A percentile compares a stretch with the other conserved stretches of the same genome.
Evolutionary conservation across 1,140 invertebrate genomes (phyloP).

Genomic region (Dreissena polymorpha): DNA sequence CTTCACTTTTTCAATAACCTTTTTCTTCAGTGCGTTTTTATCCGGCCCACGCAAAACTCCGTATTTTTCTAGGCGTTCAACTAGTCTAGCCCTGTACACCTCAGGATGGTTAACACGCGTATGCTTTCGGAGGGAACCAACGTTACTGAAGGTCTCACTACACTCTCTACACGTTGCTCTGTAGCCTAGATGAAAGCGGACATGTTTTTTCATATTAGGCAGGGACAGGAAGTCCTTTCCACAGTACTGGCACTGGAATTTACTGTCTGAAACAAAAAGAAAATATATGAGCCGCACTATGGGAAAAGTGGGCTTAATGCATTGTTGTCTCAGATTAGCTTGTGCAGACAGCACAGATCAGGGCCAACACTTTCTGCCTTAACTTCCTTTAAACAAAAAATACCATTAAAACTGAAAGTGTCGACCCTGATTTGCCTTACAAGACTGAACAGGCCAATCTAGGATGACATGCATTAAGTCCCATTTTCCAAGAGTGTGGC

Average conservation of each 20-base stretch:
- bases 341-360: too few species aligned
- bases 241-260: constrained; percentile 51
- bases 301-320: too few species aligned
- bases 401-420: too few species aligned
- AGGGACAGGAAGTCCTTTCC: constrained; percentile 52
- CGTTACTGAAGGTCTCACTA: constrained; percentile 38
- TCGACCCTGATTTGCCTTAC: too few species aligned
- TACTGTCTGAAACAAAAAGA: constrained; percentile 45
- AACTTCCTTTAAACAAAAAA: too few species aligned
- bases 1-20: constrained; percentile 38
- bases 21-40: constrained; percentile 41
- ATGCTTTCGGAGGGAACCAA: constrained; percentile 47
- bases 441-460: too few species aligned
- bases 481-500: too few species aligned
- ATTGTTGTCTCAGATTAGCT: too few species aligned
- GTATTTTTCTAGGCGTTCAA: constrained; percentile 38
- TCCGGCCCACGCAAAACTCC: constrained; percentile 38
- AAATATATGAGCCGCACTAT: not conserved
- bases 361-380: too few species aligned
- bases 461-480: too few species aligned
- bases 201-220: constrained; percentile 56
- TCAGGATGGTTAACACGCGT: constrained; percentile 45
- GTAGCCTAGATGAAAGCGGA: constrained; percentile 55
- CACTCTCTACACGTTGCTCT: constrained; percentile 44
- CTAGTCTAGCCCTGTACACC: constrained; percentile 30